Evolutionary conservation across 1,140 invertebrate species (phyloP), one percentile per base, ranked within the genome.

Genomic region (Venturia canescens): DNA sequence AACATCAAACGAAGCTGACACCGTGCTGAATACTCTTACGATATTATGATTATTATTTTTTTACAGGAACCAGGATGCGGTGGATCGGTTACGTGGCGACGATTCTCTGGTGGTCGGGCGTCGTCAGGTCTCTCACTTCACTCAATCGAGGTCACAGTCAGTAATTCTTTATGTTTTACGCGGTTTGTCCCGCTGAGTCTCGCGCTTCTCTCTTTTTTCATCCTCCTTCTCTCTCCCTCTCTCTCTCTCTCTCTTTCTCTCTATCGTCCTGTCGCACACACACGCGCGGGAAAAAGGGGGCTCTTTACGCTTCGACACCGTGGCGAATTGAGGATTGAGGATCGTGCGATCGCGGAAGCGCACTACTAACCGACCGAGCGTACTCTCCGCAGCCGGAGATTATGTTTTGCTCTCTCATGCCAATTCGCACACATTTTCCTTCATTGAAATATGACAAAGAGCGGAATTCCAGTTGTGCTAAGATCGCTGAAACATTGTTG

Each of bases 61-160:
- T 90, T 90, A 77, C 85, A 90, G 90, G 89, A 89, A 88, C 89
- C 90, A 91, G 90, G 86, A 91, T 91, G 90, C 90, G 88, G 89
- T 91, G 90, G 91, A 91, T 91, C 88, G 91, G 91, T 90, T 91
- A 91, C 88, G 88, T 92, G 88, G 89, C 90, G 86, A 91, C 88
- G 87, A 91, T 92, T 88, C 90, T 92, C 88, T 92, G 91, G 91
- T 92, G 91, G 90, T 91, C 89, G 87, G 89, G 90, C 87, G 90
- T 91, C 87, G 90, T 89, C 89, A 92, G 90, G 86, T 89, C 90
- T 86, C 88, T 91, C 87, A 91, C 90, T 85, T 89, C 90, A 79
- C 88, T 91, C 86, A 92, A 91, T 91, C 91, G 91, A 92, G 91
- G 91, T 91, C 88, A 90, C 89, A 91, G 88, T 89, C 84, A 90